Conservation (phyloP, 2,113 vertebrate species). For the Petrocephalus microphthalmus region DNA sequence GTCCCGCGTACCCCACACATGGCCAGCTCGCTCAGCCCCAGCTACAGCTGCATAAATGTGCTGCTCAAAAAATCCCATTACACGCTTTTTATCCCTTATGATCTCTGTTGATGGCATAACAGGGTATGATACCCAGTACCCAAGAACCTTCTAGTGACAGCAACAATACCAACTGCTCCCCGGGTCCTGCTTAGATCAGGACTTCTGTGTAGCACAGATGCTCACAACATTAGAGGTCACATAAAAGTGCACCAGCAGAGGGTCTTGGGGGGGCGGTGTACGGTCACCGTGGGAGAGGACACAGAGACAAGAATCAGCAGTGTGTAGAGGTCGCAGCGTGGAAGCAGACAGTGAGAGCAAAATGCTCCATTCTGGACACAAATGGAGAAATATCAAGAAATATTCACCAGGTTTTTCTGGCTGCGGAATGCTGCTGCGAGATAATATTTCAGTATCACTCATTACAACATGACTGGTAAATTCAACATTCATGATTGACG, state of each 20-base stretch:
- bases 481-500: background rate
- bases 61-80: too few species aligned
- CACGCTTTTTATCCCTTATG: background rate
- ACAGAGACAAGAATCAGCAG: background rate
- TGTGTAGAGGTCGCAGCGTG: conserved; percentile 38
- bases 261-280: background rate
- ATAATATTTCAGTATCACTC: background rate
- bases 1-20: background rate
- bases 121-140: background rate
- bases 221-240: background rate
- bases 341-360: conserved; percentile 39
- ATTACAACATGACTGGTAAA: background rate
- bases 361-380: background rate
- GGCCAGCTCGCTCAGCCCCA: background rate
- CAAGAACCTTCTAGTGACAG: background rate
- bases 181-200: background rate
- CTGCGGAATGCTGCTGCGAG: background rate
- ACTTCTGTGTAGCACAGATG: background rate
- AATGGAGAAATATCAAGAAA: background rate
- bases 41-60: too few species aligned
- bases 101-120: background rate
- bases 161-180: background rate
- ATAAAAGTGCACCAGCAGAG: background rate
- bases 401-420: background rate
- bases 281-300: background rate